Evolutionary conservation across 2,888 invertebrate genomes (phyloP).

Genomic region (Cancer borealis): DNA sequence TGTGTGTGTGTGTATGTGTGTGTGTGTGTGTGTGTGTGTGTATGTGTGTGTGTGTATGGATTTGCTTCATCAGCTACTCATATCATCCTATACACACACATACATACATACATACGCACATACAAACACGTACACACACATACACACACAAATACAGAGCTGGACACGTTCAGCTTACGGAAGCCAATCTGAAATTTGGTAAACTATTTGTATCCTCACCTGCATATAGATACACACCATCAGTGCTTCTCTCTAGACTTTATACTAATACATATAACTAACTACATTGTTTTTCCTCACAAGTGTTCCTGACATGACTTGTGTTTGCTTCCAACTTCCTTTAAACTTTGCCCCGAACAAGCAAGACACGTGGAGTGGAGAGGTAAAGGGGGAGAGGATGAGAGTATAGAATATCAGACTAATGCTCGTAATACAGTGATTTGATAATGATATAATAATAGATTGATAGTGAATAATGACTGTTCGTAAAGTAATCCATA

Average conservation of each 20-base stretch:
- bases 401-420: not conserved
- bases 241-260: too few relatives aligned
- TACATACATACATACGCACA: not conserved
- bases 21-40: constrained; percentile 4
- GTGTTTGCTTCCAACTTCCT: not conserved
- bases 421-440: not conserved
- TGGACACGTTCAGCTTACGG: not conserved
- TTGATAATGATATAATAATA: not conserved
- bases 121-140: not conserved
- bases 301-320: not conserved
- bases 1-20: constrained; percentile 43
- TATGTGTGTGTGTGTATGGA: not conserved
- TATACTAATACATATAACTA: too few relatives aligned
- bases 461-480: not conserved
- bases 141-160: not conserved
- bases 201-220: not conserved
- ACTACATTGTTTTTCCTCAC: not conserved
- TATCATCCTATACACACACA: not conserved
- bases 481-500: too few relatives aligned
- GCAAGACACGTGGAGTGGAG: too few relatives aligned
- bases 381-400: not conserved
- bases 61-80: not conserved
- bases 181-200: not conserved
- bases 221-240: too few relatives aligned
- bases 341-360: too few relatives aligned